These are phyloP conservation scores for Andrena bicolor DNA, from an alignment of 2,888 invertebrate species.

Conservation along the genomic window DNA sequence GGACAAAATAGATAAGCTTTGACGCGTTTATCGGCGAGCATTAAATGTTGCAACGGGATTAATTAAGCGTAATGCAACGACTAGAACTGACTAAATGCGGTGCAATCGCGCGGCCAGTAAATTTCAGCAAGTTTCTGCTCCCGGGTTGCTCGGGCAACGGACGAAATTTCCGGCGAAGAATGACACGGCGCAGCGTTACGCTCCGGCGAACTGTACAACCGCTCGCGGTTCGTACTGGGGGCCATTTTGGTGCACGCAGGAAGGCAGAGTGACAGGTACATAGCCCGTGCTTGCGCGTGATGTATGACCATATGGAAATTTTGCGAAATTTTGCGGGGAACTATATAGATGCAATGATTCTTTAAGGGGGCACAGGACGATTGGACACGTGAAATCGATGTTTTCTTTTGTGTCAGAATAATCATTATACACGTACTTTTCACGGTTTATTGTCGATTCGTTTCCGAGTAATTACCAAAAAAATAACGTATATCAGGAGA, in stretches of 20 bases:
- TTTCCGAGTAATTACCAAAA: too few relatives aligned
- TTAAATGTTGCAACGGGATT: conserved; percentile 51
- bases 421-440: too few relatives aligned
- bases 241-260: not conserved
- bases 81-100: conserved; percentile 50
- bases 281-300: not conserved
- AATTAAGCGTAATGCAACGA: conserved; percentile 58
- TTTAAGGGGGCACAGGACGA: not conserved
- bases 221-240: not conserved
- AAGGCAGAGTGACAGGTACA: not conserved
- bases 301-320: not conserved
- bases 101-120: conserved; percentile 48
- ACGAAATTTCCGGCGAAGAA: conserved; percentile 37
- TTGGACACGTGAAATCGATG: too few relatives aligned
- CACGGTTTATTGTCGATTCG: too few relatives aligned
- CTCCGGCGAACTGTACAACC: conserved; percentile 10
- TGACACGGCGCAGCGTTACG: not conserved
- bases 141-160: conserved; percentile 14
- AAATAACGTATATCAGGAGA: too few relatives aligned
- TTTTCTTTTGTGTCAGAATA: too few relatives aligned
- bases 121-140: conserved; percentile 28
- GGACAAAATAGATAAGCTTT: conserved; percentile 59
- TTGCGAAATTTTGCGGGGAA: not conserved
- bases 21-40: conserved; percentile 53
- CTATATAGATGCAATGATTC: not conserved